phyloP scores from a whole-genome alignment of 1,140 invertebrate species.

The Kradibia gibbosae region DNA sequence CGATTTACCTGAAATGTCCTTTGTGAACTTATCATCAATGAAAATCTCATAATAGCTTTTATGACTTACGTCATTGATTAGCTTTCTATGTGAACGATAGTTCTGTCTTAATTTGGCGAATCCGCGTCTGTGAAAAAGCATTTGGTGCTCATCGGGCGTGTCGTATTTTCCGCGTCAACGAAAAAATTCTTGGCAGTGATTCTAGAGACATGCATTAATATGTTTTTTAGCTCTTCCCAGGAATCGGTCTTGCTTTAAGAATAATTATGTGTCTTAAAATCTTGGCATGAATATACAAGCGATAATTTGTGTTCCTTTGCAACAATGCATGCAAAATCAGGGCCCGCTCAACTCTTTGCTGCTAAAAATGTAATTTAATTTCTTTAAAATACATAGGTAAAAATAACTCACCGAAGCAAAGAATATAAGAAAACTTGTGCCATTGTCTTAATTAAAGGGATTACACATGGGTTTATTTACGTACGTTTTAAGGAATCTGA shows the following conservation, averaged over 20 bases:
- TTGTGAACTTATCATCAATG: too few species aligned
- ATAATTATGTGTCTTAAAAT: slow-evolving; percentile 19
- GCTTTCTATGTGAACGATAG: slow-evolving; percentile 29
- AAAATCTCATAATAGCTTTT: slow-evolving; percentile 28
- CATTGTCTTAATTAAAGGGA: too few species aligned
- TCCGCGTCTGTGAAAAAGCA: slow-evolving; percentile 20
- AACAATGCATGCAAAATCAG: not conserved
- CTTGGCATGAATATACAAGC: not conserved
- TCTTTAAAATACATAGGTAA: not conserved
- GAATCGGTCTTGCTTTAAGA: slow-evolving; percentile 1
- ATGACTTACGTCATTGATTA: slow-evolving; percentile 25
- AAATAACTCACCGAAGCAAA: not conserved
- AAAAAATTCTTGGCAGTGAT: slow-evolving; percentile 40
- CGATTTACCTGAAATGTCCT: too few species aligned
- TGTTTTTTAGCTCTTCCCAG: not conserved
- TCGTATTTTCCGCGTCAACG: slow-evolving; percentile 14
- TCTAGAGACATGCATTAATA: not conserved
- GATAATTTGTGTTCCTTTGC: slow-evolving; percentile 1
- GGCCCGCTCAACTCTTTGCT: not conserved
- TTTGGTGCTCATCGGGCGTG: not conserved
- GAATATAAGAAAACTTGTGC: not conserved
- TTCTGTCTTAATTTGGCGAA: slow-evolving; percentile 5
- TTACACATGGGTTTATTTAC: too few species aligned
- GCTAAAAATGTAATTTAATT: not conserved
- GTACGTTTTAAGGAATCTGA: not conserved